Percentiles rank a stretch among this genome's conserved stretches.
Evolutionary conservation across 2,113 vertebrate genomes (phyloP).

Genomic region (Colaptes auratus): DNA sequence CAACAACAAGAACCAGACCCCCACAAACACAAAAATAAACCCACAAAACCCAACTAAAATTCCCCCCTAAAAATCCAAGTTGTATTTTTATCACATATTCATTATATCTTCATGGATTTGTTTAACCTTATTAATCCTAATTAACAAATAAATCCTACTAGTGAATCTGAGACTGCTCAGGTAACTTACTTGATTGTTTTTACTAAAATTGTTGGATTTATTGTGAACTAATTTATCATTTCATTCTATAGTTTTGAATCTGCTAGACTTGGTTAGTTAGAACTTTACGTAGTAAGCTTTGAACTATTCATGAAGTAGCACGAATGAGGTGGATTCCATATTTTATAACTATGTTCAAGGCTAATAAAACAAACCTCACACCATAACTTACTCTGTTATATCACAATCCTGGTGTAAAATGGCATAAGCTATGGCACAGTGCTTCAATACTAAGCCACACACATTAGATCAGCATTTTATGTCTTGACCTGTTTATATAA

Average conservation of each 20-base stretch:
- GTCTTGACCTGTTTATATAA: slow-evolving; percentile 7
- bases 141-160: background rate
- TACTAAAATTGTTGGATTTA: background rate
- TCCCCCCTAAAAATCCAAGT: background rate
- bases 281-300: background rate
- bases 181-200: background rate
- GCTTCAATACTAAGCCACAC: background rate
- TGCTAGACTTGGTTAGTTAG: background rate
- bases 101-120: background rate
- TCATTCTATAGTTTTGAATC: background rate
- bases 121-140: background rate
- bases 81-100: background rate
- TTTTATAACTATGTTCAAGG: background rate
- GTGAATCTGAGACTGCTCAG: background rate
- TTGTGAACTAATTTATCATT: background rate
- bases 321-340: background rate
- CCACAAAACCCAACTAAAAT: background rate
- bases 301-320: background rate
- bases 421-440: background rate
- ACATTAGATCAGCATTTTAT: slow-evolving; percentile 22
- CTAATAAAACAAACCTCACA: background rate
- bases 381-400: background rate
- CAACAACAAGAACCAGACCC: background rate
- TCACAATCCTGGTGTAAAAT: background rate
- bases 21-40: background rate